Percentiles rank a stretch among this genome's conserved stretches.
Conservation (phyloP, 2,113 vertebrate species). For the Laticauda colubrina region DNA sequence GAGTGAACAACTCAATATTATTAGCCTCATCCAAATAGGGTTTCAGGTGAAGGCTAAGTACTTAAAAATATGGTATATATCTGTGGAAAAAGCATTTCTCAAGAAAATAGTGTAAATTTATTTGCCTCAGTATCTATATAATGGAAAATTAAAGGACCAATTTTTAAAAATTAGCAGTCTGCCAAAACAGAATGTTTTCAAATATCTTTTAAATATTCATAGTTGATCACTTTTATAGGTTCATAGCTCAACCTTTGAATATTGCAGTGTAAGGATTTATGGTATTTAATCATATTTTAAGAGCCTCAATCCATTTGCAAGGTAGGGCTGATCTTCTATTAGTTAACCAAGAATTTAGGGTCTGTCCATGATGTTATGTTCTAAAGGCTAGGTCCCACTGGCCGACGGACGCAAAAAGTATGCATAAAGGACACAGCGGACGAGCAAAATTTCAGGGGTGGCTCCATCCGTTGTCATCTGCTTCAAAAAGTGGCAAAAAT, state of each 20-base stretch:
- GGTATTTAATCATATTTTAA: not conserved
- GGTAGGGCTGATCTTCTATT: no score
- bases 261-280: not conserved
- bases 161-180: not conserved
- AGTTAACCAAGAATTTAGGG: no score
- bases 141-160: slow-evolving; percentile 14
- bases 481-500: no score
- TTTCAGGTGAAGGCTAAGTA: not conserved
- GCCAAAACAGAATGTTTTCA: not conserved
- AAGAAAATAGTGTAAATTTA: not conserved
- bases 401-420: no score
- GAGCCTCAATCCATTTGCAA: not conserved
- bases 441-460: no score
- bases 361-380: no score
- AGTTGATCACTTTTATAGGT: no score
- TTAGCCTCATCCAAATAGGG: slow-evolving; percentile 1
- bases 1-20: not conserved
- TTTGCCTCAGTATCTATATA: not conserved
- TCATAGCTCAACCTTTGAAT: no score
- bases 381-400: no score
- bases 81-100: not conserved
- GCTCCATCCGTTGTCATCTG: no score
- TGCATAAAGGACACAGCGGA: no score
- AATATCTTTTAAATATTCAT: not conserved
- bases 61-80: no score